Evolutionary conservation across 2,888 invertebrate genomes (phyloP), one percentile per base, ranked within the genome.

Genomic region (Mimas tiliae): DNA sequence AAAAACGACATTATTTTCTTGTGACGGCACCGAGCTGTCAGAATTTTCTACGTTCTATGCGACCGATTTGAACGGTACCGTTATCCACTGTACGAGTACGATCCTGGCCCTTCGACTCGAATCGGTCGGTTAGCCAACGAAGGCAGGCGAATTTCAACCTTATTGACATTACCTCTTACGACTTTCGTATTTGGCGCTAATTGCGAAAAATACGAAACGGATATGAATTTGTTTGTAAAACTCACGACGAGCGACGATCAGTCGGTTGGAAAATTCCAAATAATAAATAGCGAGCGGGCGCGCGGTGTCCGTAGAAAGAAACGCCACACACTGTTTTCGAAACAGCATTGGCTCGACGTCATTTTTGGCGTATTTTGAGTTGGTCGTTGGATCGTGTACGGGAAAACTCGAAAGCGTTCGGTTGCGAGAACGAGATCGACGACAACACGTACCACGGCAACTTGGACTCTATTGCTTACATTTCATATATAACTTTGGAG

Each of bases 221-320:
- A 89, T 84, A 87, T 83, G 83, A 88, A 88, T 90, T 90, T 89
- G 89, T 90, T 91, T 91, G 89, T 89, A 89, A 89, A 92, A 91
- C 91, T 91, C 88, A 91, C 89, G 84, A 85, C 84, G 77, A 80
- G 79, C 83, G 84, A 79, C 86, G 84, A 85, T 93, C 94, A 93
- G 94, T 94, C 93, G 91, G 94, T 95, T 94, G 95, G 95, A 95
- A 95, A 95, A 95, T 95, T 95, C 94, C 94, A 89, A 94, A 90
- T 88, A 88, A 84, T 84, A 83, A 84, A 83, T 84, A 80, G 84
- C 82, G 84, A 85, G 83, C 85, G 86, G 78, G 86, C 91, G 86
- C 90, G 90, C 88, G 85, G 84, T 85, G 79, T 82, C 88, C 84
- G 88, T 82, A 80, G 86, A 83, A 85, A 84, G 89, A 89, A 89